Evolutionary conservation across 2,113 vertebrate genomes (phyloP).

Genomic region (Bostrychus sinensis): DNA sequence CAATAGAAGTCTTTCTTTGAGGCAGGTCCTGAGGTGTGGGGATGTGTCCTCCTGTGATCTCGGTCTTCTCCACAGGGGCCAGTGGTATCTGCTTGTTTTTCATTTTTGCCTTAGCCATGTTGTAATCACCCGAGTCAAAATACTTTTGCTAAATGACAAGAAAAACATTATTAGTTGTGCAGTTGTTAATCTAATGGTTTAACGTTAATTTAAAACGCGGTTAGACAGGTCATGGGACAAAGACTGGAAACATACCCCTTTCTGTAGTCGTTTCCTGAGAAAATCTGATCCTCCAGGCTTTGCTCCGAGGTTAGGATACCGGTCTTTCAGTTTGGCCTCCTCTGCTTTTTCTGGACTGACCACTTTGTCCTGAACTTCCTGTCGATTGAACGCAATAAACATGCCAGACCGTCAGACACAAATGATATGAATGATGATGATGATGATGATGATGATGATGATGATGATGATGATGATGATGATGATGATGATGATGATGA

Average conservation of each 20-base stretch:
- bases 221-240: too few species aligned
- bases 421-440: too few species aligned
- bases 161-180: too few species aligned
- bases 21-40: slow-evolving; percentile 98
- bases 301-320: slow-evolving; percentile 91
- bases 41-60: slow-evolving; percentile 98
- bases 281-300: slow-evolving; percentile 95
- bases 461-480: too few species aligned
- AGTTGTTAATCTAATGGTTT: too few species aligned
- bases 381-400: slow-evolving; percentile 22
- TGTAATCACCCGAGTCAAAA: slow-evolving; percentile 99
- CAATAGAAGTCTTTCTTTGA: slow-evolving; percentile 94
- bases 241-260: slow-evolving; percentile 83
- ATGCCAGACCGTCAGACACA: not conserved
- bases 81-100: slow-evolving; percentile 95
- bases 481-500: too few species aligned
- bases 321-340: slow-evolving; percentile 94
- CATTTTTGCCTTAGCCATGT: slow-evolving; percentile 99
- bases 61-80: slow-evolving; percentile 89
- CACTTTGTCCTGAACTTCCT: slow-evolving; percentile 98
- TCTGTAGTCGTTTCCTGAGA: slow-evolving; percentile 95
- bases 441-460: too few species aligned
- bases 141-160: slow-evolving; percentile 89
- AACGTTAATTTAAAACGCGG: not conserved
- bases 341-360: slow-evolving; percentile 95